Base-by-base conservation (phyloP, 2,797 vertebrate species). In the Anguilla pacifica region DNA sequence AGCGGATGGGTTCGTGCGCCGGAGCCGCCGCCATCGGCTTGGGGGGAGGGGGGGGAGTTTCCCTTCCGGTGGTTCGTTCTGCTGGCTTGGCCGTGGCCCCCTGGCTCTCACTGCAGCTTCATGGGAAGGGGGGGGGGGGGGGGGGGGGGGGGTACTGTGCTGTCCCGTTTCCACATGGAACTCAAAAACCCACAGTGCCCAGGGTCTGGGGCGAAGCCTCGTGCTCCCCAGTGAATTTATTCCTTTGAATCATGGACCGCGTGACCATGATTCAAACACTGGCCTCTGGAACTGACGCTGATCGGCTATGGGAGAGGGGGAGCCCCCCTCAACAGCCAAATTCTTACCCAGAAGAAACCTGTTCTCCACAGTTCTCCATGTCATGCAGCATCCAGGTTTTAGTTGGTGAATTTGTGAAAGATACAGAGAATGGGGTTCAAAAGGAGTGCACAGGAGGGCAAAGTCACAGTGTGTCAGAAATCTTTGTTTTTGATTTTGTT, bases 401-500 rank as follows among this genome's bases (percentile, higher is more conserved):
- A 6, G 43, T 83, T 28, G 57, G 82, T 10, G 77, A 35, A 35
- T 35, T 35, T 35, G 1, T 1, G 35, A 35, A 35, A 35, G 35
- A 35, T 22, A 1, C 35, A n/a, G 77, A 46, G 15, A 49, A 49
- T n/a, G 6, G 77, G 77, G 72, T 77, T 77, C 43, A 49, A 22
- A 6, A 0, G 77, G 43, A 81, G 77, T 25, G 77, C 77, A 49
- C 77, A 49, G 17, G 35, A 77, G 77, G 35, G 43, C 77, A 81
- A 46, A 17, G 43, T 46, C 49, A 46, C 77, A 49, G 77, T 81
- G 77, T 49, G 19, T 81, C 39, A 49, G 31, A 74, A 74, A 74
- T 31, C 19, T 74, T 28, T 64, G 13, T 64, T 67, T 7, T 82
- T 49, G 46, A 84, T 74, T 70, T 43, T 90, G 13, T 84, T 19